Evolutionary conservation across 2,888 invertebrate genomes (phyloP), one percentile per base, ranked within the genome.

Genomic region (Serrognathus titanus): DNA sequence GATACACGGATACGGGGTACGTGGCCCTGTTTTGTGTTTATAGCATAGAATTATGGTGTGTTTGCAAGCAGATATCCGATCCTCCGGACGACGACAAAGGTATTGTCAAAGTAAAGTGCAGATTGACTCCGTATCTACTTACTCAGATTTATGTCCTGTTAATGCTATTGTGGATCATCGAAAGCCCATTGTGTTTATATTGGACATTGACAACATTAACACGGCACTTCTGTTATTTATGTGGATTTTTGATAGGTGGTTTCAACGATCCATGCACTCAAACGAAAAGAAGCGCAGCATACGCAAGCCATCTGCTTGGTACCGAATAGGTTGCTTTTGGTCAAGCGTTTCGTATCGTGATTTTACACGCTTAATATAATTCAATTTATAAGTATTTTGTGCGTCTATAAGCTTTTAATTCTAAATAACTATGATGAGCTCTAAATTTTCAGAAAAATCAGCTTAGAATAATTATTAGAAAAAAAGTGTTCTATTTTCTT

Each of bases 101-200:
- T 49, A 58, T 61, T 58, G 68, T 68, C 68, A 68, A 62, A 60
- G 63, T 59, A 65, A 66, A 69, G 68, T 69, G 71, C 67, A 66
- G 71, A 73, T 72, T 70, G 73, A 71, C 70, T 70, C 63, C 54
- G 61, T 65, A 71, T 69, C 68, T 72, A 72, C 68, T 74, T 72
- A 70, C 67, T 61, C 63, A 74, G 75, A 77, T 77, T 77, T 77
- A 77, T 76, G 74, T 75, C 61, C 72, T 74, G 74, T 73, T 75
- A 75, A 75, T 75, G 69, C 73, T 60, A 73, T 75, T 74, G 72
- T 74, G 59, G 67, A 66, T 55, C 66, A 72, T 74, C 70, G 73
- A 73, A 66, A 69, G 71, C 72, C 73, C 69, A 70, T 76, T 75
- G 73, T 76, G 73, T 74, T 75, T 75, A 69, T 63, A 74, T 75